phyloP scores from a whole-genome alignment of 2,113 vertebrate species.

The Nibea albiflora region DNA sequence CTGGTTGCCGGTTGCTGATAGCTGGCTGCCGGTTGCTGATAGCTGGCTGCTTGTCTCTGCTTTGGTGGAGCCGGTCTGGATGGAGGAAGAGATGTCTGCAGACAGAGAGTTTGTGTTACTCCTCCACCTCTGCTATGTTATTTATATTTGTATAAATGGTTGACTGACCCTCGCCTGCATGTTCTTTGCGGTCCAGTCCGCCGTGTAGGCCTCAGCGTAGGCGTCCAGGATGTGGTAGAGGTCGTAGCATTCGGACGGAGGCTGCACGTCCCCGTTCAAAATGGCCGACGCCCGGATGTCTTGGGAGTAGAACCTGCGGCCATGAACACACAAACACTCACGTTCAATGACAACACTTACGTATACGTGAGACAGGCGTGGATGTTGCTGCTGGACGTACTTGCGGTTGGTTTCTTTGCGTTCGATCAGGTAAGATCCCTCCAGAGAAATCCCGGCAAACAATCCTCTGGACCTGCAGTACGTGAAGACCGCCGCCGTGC shows the following conservation, averaged over 20 bases:
- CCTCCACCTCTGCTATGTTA: too few relatives aligned
- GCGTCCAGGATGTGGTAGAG: constrained; percentile 90
- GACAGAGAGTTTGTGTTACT: not conserved
- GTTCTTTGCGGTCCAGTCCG: constrained; percentile 79
- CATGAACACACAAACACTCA: not conserved
- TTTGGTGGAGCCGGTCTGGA: constrained; percentile 62
- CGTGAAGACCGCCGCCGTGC: constrained; percentile 92
- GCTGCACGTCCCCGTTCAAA: constrained; percentile 91
- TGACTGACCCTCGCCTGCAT: constrained; percentile 47
- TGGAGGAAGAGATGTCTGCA: constrained; percentile 47
- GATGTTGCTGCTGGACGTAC: constrained; percentile 76
- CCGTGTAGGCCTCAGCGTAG: constrained; percentile 91
- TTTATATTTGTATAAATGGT: too few relatives aligned
- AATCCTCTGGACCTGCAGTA: constrained; percentile 95
- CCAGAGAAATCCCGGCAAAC: constrained; percentile 94
- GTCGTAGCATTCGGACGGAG: constrained; percentile 86
- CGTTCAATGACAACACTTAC: too few relatives aligned
- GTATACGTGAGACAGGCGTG: too few relatives aligned
- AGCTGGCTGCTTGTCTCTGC: not conserved
- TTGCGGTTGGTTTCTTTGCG: constrained; percentile 98
- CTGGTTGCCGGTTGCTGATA: not conserved
- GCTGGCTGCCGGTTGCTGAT: too few relatives aligned
- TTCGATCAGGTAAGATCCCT: constrained; percentile 94
- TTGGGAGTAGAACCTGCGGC: constrained; percentile 90
- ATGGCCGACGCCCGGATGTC: constrained; percentile 93